A percentile compares a stretch with the other conserved stretches of the same genome.
phyloP scores from a whole-genome alignment of 2,113 vertebrate species.

The Cryptoleucopteryx plumbea region DNA sequence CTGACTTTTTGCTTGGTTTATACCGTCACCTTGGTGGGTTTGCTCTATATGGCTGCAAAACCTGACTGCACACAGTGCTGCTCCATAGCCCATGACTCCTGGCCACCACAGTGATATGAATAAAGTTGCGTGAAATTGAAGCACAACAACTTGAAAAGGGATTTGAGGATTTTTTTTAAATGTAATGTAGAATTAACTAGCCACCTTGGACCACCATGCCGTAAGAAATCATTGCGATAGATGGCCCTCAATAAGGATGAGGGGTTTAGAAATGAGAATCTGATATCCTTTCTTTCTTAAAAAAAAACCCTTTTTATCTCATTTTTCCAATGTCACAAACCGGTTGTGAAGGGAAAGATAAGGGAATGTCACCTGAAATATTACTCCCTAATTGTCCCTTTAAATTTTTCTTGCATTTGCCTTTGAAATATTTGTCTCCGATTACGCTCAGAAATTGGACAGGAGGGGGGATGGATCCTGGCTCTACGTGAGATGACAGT shows the following conservation, averaged over 20 bases:
- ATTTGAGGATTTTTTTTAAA: background rate
- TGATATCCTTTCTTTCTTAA: background rate
- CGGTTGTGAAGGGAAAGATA: background rate
- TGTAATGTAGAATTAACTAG: background rate
- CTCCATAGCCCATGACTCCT: background rate
- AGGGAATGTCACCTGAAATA: background rate
- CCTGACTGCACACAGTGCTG: background rate
- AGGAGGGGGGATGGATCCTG: background rate
- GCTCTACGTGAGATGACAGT: fast-evolving
- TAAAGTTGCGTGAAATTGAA: background rate
- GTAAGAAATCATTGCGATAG: background rate
- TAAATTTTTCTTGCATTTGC: background rate
- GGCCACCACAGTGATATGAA: background rate
- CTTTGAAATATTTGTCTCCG: background rate
- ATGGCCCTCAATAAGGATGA: background rate
- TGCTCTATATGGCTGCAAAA: background rate
- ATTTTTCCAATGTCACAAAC: background rate
- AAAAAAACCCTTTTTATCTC: background rate
- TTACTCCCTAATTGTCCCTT: background rate
- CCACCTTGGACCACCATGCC: background rate
- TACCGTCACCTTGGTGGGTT: background rate
- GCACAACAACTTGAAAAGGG: background rate
- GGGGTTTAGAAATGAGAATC: background rate
- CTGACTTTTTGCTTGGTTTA: background rate
- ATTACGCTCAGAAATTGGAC: background rate